Base-by-base conservation (phyloP, 1,140 invertebrate genomes). In the Drosophila simulans region DNA sequence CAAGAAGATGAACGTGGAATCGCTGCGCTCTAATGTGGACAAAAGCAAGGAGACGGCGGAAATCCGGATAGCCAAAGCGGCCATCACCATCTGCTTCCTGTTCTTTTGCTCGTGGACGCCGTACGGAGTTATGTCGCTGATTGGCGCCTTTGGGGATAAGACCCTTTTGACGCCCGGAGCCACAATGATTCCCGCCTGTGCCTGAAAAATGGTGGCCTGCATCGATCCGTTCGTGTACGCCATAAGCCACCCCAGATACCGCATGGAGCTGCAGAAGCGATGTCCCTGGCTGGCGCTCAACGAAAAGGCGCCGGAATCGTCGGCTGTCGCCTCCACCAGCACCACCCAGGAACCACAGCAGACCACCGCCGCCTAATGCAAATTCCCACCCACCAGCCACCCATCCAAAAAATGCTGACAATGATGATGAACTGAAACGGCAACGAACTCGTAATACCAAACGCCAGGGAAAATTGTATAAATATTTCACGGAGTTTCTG, bases 1-100 rank as follows among this genome's bases (percentile, higher is more conserved):
- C 0, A 97, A 97, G 91, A 97, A 97, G 92, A 98, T 98, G 97
- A 98, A 98, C 80, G 97, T 98, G 0, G 96, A 97, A 59, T 97
- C 96, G 40, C 91, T 98, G 31, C 92, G 97, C 70, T 95, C 95
- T 20, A 97, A 97, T 81, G 94, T 95, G 57, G 93, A 95, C 43
- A 92, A 94, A 13, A 94, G 94, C 54, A 92, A 93, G 62, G 94
- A 96, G 82, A 96, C 96, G 0, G 96, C 96, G 0, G 97, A 97
- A 92, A 95, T 97, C 51, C 93, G 96, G 49, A 97, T 97, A 72
- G 96, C 97, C 0, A 97, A 97, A 93, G 96, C 96, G 3, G 97
- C 97, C 0, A 96, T 97, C 39, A 96, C 96, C 3, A 95, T 97
- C 35, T 97, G 96, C 63, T 96, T 96, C 90, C 92, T 97, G 11